Evolutionary conservation across 2,113 vertebrate species (phyloP), one percentile per base, ranked within the genome.

Genomic region (Aptenodytes forsteri): DNA sequence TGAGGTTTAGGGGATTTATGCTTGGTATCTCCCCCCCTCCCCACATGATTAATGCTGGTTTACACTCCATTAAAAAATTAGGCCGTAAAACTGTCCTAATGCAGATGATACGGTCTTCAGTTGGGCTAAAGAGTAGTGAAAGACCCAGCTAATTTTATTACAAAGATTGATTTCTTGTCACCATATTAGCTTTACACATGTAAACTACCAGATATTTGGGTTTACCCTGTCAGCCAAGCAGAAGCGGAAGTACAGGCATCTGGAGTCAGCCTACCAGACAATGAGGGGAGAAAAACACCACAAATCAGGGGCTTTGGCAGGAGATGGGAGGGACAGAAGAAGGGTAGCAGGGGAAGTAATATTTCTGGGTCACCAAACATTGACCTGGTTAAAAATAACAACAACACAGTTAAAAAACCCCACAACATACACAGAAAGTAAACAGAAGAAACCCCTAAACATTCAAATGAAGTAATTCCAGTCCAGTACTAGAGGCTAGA

Each of bases 101-200:
- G 88, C 92, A 92, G 94, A 95, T 94, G 87, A 95, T 77, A 93
- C 1, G 4, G 77, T 49, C 77, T 95, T 94, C 56, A 71, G 69
- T 79, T 91, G 64, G 36, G 87, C n/a, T 30, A 67, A 80, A 95
- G 69, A 96, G 90, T 59, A 79, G 94, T 1, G 9, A 87, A 90
- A 90, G 56, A 94, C 65, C 32, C 54, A 78, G 89, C 65, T 97
- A 26, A 72, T 95, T 98, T 97, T 96, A 97, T 96, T 97, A 96
- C 73, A 20, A 14, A 79, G 95, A 94, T 67, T 91, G 93, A 98
- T 97, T 96, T 95, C 91, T 91, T 93, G 94, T 93, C 93, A 93
- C 71, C 9, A 4, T 44, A 71, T 62, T 83, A 65, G 75, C 36
- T 55, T 82, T 62, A 85, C 32, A 78, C 64, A 40, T 47, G 81